These are phyloP conservation scores for Saturnia pavonia DNA, from an alignment of 2,888 invertebrate genomes.

Conservation along the genomic window DNA sequence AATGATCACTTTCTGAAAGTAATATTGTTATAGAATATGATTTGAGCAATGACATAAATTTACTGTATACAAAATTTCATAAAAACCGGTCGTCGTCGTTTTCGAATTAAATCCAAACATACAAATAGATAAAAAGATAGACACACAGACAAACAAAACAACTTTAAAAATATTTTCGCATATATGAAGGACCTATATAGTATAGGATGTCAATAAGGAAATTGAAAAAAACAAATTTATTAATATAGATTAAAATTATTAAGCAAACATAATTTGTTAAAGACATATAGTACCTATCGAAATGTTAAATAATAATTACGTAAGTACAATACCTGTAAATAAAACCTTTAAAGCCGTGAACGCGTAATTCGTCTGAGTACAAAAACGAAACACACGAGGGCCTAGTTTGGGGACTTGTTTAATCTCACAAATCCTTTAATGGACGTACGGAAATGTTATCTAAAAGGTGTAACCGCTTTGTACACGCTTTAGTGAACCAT, in stretches of 20 bases:
- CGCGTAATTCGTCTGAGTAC: slow-evolving; percentile 44
- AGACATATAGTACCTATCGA: slow-evolving; percentile 8
- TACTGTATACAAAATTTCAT: too few relatives aligned
- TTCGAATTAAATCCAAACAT: too few relatives aligned
- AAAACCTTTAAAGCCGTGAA: slow-evolving; percentile 32
- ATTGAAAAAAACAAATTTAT: too few relatives aligned
- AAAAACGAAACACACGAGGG: slow-evolving; percentile 47
- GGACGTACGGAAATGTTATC: slow-evolving; percentile 61
- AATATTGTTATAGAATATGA: too few relatives aligned
- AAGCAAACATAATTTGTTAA: background rate
- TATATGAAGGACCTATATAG: too few relatives aligned
- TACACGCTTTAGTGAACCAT: slow-evolving; percentile 34
- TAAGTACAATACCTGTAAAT: slow-evolving; percentile 30
- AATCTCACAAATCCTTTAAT: slow-evolving; percentile 71
- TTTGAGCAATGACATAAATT: too few relatives aligned
- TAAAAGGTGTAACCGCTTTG: slow-evolving; percentile 58
- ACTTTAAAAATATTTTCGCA: too few relatives aligned
- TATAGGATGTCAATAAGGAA: too few relatives aligned
- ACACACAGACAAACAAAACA: too few relatives aligned
- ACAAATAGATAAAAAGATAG: too few relatives aligned
- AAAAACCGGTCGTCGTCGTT: too few relatives aligned
- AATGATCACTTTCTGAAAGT: too few relatives aligned
- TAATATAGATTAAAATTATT: background rate
- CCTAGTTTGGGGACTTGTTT: slow-evolving; percentile 49
- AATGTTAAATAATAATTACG: slow-evolving; percentile 23